These are phyloP conservation scores for Chascanopsetta lugubris DNA, from an alignment of 2,113 vertebrate genomes.

Conservation along the genomic window DNA sequence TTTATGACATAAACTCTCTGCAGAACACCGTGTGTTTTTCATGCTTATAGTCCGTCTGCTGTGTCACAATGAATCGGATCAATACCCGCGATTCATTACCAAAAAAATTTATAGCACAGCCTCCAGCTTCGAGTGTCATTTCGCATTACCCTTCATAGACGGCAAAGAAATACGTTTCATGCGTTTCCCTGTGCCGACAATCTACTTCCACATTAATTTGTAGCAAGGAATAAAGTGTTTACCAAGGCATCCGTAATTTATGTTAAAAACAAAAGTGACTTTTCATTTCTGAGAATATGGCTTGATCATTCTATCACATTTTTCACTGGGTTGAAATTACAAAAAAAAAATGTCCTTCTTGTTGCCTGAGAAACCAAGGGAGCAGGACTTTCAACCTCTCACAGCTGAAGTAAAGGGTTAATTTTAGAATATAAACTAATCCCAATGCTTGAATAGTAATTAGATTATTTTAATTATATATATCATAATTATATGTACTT, in stretches of 20 bases:
- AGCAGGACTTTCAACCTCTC: conserved; percentile 3
- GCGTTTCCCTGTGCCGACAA: conserved; percentile 20
- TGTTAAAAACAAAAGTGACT: conserved; percentile 9
- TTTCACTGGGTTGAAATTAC: not conserved
- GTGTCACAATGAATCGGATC: conserved; percentile 49
- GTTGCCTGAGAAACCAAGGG: conserved; percentile 5
- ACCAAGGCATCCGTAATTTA: not conserved
- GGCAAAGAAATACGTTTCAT: conserved; percentile 1
- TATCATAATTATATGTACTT: no score
- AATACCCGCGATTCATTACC: conserved; percentile 37
- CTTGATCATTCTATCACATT: not conserved
- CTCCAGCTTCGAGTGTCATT: conserved; percentile 47
- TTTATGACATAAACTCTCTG: conserved; percentile 5
- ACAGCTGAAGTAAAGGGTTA: conserved; percentile 7
- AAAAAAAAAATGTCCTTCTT: conserved; percentile 1
- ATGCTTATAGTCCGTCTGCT: conserved; percentile 31
- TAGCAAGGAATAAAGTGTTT: not conserved
- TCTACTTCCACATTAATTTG: conserved; percentile 23
- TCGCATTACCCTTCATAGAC: conserved; percentile 28
- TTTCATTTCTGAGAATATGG: not conserved
- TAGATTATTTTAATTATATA: no score
- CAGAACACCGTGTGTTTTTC: conserved; percentile 39
- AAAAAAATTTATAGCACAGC: conserved; percentile 27
- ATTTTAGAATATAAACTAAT: not conserved
- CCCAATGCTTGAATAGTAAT: no score